Conservation (phyloP, 2,797 vertebrate genomes). For the Coregonus suidteri region DNA sequence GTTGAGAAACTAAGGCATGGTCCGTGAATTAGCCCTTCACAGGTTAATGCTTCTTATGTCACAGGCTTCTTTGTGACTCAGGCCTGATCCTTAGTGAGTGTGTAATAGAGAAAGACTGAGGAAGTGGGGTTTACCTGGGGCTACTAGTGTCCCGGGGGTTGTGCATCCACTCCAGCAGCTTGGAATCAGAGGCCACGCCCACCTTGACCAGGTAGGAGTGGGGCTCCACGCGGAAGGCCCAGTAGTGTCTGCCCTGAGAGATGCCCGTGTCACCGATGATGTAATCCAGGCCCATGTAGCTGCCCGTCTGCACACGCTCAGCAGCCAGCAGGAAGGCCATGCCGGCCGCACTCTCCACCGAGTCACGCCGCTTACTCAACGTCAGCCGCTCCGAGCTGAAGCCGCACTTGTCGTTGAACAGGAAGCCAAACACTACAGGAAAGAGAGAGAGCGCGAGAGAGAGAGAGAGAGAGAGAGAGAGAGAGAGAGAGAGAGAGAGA, state of each 20-base stretch:
- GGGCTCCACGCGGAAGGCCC: constrained; percentile 91
- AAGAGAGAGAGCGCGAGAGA: too few relatives aligned
- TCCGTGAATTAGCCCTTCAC: too few relatives aligned
- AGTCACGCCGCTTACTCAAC: constrained; percentile 82
- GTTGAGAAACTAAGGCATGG: too few relatives aligned
- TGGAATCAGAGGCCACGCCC: constrained; percentile 90
- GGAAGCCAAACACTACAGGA: constrained; percentile 86
- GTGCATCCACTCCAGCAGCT: constrained; percentile 92
- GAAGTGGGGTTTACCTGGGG: constrained; percentile 78
- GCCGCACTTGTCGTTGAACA: constrained; percentile 95
- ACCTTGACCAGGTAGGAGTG: constrained; percentile 93
- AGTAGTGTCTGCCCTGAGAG: constrained; percentile 90
- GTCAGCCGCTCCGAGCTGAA: constrained; percentile 88
- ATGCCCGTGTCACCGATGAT: constrained; percentile 93
- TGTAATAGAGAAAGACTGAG: too few relatives aligned
- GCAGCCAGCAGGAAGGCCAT: constrained; percentile 85
- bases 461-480: too few relatives aligned
- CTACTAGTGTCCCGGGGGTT: constrained; percentile 88
- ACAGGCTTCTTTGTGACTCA: background rate
- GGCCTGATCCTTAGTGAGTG: too few relatives aligned
- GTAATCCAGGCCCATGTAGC: constrained; percentile 90
- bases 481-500: too few relatives aligned
- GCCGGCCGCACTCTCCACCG: constrained; percentile 91
- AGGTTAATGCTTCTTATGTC: too few relatives aligned
- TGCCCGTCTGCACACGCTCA: constrained; percentile 90